A percentile compares a stretch with the other conserved stretches of the same genome.
Conservation (phyloP, 1,140 invertebrate species). For the Brachionus koreanus region DNA sequence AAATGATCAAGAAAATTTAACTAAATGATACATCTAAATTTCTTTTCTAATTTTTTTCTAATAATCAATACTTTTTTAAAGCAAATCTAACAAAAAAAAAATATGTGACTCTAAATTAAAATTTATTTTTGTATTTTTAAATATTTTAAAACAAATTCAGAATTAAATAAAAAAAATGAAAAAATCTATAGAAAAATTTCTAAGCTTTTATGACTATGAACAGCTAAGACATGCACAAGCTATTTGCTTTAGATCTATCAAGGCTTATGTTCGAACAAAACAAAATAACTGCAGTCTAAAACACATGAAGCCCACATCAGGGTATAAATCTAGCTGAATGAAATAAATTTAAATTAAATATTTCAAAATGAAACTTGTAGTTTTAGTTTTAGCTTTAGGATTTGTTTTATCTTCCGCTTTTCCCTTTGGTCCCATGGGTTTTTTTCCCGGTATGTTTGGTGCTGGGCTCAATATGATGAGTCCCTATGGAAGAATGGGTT, state of each 20-base stretch:
- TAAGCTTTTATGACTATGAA: not conserved
- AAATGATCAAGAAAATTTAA: not conserved
- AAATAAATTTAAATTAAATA: not conserved
- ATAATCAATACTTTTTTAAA: no score
- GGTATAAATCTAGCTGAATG: not conserved
- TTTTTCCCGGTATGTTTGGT: not conserved
- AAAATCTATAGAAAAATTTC: not conserved
- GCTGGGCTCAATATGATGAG: not conserved
- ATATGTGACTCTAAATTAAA: no score
- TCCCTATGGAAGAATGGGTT: not conserved
- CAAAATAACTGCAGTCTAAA: not conserved
- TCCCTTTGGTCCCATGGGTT: not conserved
- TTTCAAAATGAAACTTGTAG: not conserved
- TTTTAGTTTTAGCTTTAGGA: not conserved
- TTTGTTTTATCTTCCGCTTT: not conserved
- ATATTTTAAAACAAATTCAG: not conserved
- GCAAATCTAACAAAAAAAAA: no score
- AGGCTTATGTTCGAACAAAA: not conserved
- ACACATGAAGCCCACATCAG: not conserved
- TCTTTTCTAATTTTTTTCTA: not conserved
- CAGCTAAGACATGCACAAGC: not conserved
- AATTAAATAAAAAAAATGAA: not conserved
- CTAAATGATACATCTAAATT: not conserved
- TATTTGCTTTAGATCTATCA: not conserved
- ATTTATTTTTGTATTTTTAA: not conserved